These are phyloP conservation scores for Ifrita kowaldi DNA, from an alignment of 2,113 vertebrate genomes.

Conservation along the genomic window DNA sequence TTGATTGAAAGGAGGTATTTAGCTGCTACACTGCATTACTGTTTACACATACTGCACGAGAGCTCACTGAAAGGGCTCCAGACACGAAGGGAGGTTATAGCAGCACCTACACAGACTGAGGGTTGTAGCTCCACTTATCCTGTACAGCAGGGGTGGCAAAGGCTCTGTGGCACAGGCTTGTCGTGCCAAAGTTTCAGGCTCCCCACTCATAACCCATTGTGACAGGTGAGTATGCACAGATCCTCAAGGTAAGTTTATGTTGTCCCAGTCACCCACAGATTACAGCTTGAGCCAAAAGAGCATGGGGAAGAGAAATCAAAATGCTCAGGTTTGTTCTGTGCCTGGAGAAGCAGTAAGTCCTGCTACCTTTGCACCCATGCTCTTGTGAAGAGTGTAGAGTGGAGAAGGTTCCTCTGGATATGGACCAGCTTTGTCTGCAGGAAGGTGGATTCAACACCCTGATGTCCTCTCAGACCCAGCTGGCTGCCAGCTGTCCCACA, in stretches of 20 bases:
- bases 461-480: background rate
- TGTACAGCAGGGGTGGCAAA: background rate
- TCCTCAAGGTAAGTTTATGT: background rate
- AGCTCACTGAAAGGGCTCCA: background rate
- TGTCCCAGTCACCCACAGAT: background rate
- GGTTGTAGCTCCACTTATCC: background rate
- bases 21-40: background rate
- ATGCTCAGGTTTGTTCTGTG: background rate
- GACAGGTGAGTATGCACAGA: background rate
- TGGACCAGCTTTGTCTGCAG: background rate
- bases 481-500: background rate
- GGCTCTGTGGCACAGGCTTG: background rate
- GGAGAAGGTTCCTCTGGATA: background rate
- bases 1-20: background rate
- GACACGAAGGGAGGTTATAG: background rate
- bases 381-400: background rate
- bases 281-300: background rate
- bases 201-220: accelerated
- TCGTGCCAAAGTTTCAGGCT: background rate
- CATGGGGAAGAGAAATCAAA: background rate
- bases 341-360: background rate
- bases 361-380: background rate
- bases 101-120: background rate
- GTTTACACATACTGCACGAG: background rate
- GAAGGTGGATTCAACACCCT: background rate